Evolutionary conservation across 2,797 vertebrate species (phyloP), one percentile per base, ranked within the genome.

Genomic region (Sebastes minor): DNA sequence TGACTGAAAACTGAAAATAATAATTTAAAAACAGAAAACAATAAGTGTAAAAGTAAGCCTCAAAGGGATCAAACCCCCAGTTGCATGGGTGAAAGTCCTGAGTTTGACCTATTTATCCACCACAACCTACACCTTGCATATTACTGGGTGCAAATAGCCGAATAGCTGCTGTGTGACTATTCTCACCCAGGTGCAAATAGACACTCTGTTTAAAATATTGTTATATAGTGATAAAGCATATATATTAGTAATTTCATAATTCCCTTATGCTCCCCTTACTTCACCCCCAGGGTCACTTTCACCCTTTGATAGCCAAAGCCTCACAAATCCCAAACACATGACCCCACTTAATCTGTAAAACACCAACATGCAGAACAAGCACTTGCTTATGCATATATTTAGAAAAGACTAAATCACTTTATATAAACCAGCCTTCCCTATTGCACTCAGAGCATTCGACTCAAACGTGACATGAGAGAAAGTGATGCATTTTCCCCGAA

Each of bases 321-420:
- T 85, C 83, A 79, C 74, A 95, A 95, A 96, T 95, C 95, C 94
- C 72, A 84, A 92, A 90, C 95, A 91, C 93, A 95, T 95, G 95
- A 96, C 92, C 91, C 76, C 84, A 76, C 80, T 81, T 92, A 94
- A 93, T 94, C 93, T 91, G 86, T 86, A 89, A 88, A 92, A 92
- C 60, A 90, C 74, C 86, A 85, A 90, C 67, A 88, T 72, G 76
- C 76, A 86, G 67, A 84, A 73, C 42, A 84, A 78, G 70, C 70
- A 84, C 80, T 78, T 80, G 53, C 71, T 72, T 76, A 71, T 76
- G 74, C 70, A 84, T 76, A 72, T 75, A 76, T 89, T 81, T 68
- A 84, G 52, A 63, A 81, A 67, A 55, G 12, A 62, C 8, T 52
- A 77, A 62, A 71, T 76, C 66, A 38, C 12, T 74, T 79, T 61